These are phyloP conservation scores for Paradoxurus hermaphroditus DNA, from an alignment of 2,113 vertebrate species.

Conservation along the genomic window DNA sequence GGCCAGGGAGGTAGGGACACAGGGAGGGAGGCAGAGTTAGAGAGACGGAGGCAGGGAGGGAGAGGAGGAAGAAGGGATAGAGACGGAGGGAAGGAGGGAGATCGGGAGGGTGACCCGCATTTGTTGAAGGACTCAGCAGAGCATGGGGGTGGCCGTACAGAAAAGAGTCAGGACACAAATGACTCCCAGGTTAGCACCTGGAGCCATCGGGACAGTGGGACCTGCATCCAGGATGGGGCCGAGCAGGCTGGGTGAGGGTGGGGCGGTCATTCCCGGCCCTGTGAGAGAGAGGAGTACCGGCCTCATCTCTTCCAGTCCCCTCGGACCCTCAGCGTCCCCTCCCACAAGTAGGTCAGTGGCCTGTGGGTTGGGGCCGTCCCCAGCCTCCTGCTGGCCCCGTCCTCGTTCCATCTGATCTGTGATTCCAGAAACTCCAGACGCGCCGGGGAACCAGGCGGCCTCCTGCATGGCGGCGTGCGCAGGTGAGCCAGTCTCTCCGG, in stretches of 20 bases:
- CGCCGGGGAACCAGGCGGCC: not conserved
- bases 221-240: not conserved
- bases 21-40: not conserved
- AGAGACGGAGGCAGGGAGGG: not conserved
- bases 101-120: not conserved
- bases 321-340: not conserved
- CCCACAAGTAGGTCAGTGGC: not conserved
- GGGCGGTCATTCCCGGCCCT: not conserved
- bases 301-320: not conserved
- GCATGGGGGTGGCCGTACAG: not conserved
- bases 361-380: not conserved
- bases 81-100: not conserved
- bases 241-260: not conserved
- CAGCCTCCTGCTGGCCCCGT: not conserved
- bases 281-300: fast-evolving
- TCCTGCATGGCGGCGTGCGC: conserved; percentile 41
- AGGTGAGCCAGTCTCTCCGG: conserved; percentile 48
- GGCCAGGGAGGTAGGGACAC: not conserved
- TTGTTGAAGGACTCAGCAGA: not conserved
- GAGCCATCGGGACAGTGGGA: fast-evolving
- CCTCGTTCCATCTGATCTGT: not conserved
- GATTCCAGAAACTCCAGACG: conserved; percentile 61
- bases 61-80: too few species aligned
- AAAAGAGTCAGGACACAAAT: too few species aligned
- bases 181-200: not conserved